Conservation (phyloP, 2,113 vertebrate species). For the Oostethus manadensis region DNA sequence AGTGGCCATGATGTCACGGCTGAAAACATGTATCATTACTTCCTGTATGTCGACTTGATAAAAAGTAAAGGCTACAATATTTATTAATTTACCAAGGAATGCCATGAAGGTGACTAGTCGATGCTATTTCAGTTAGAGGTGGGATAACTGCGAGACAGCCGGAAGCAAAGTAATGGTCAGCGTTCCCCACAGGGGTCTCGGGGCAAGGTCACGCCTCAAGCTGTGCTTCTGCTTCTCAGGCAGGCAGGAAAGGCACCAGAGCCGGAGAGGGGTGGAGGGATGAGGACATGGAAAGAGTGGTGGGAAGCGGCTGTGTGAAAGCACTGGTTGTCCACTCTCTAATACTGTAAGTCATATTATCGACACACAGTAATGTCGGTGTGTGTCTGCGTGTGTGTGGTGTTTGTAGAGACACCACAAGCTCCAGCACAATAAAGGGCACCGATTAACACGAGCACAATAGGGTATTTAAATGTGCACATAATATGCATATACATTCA, state of each 20-base stretch:
- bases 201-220: constrained; percentile 55
- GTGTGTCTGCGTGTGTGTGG: constrained; percentile 12
- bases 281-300: constrained; percentile 70
- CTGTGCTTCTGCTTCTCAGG: constrained; percentile 51
- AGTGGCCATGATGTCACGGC: constrained; percentile 2
- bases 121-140: constrained; percentile 53
- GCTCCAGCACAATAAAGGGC: too few species aligned
- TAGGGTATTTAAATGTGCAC: too few species aligned
- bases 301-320: constrained; percentile 28
- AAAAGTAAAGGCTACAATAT: not conserved
- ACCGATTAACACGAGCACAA: too few species aligned
- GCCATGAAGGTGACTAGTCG: constrained; percentile 38
- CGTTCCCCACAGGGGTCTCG: constrained; percentile 52
- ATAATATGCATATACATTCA: too few species aligned
- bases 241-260: constrained; percentile 43
- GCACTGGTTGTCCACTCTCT: not conserved
- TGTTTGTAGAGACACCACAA: not conserved
- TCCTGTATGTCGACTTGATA: not conserved
- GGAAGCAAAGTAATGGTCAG: constrained; percentile 50
- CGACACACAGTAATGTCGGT: constrained; percentile 7
- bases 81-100: constrained; percentile 18
- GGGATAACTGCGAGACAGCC: constrained; percentile 54
- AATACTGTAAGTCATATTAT: too few species aligned
- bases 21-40: constrained; percentile 6
- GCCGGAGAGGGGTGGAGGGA: constrained; percentile 34